Percentiles rank a stretch among this genome's conserved stretches.
Conservation (phyloP, 2,113 vertebrate species). For the Hemiscyllium ocellatum region DNA sequence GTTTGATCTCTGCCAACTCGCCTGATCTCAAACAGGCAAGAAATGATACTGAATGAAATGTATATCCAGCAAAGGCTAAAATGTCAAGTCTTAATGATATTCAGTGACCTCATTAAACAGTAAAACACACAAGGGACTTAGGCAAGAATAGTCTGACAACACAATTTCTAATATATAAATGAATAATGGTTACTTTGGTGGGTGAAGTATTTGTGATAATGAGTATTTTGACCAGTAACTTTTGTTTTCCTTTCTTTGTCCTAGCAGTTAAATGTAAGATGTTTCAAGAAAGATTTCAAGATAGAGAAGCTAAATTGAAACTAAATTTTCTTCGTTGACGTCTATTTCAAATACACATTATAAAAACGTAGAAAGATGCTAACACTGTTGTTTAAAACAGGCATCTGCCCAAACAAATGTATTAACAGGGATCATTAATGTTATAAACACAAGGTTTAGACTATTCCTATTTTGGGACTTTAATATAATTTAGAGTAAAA, state of each 20-base stretch:
- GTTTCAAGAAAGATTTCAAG: neutral
- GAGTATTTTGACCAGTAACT: neutral
- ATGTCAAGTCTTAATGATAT: neutral
- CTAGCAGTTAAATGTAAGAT: neutral
- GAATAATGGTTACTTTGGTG: neutral
- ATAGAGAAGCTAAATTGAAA: too few species aligned
- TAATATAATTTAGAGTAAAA: neutral
- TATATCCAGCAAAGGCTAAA: neutral
- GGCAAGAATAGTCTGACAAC: neutral
- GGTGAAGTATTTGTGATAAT: neutral
- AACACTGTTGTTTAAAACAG: neutral
- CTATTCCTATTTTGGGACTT: neutral
- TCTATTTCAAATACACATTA: neutral
- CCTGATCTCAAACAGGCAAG: neutral
- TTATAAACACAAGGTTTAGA: neutral
- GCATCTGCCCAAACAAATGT: neutral
- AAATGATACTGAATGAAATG: neutral
- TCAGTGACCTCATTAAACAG: neutral
- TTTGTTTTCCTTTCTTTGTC: neutral
- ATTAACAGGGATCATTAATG: neutral
- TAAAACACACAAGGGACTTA: neutral
- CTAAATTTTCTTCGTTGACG: neutral
- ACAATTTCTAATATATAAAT: neutral
- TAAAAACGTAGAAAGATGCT: neutral
- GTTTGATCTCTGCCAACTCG: neutral